Evolutionary conservation across 2,797 vertebrate genomes (phyloP), one percentile per base, ranked within the genome.

Genomic region (Orestias chungarensis): DNA sequence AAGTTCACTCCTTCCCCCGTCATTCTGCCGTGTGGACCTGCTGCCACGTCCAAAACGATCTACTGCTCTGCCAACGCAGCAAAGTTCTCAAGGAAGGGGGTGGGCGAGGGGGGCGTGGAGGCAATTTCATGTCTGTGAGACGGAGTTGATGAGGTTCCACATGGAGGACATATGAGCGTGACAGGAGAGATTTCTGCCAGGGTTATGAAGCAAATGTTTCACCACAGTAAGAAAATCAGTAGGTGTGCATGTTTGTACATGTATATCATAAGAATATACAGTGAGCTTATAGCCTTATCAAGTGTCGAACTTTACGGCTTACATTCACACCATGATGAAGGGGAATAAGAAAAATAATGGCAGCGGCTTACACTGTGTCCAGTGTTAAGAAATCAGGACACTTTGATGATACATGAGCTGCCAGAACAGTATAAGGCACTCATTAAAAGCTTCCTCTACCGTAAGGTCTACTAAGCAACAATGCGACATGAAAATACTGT

Each of bases 1-100:
- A 61, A 71, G 27, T 69, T 68, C 3, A 76, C 67, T 71, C 82
- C 75, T 74, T 64, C 78, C 61, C 31, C 40, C 68, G 25, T 79
- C 67, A 23, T 66, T 67, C 64, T 78, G 61, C 25, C 68, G 62
- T 49, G 54, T 14, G 38, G 47, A 65, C 47, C 25, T 29, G 66
- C 15, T 68, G 29, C 70, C 68, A 29, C 25, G 0, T 70, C 68
- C 64, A 68, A 73, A 69, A 71, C 11, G n/a, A 44, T 43, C 71
- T 78, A 62, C 78, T 4, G 14, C 49, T 67, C 25, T 64, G 66
- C 52, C 49, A 35, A 43, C 27, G 17, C 38, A 66, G 70, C 75
- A 74, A 82, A 68, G 23, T 71, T 82, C 67, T 57, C 14, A 2
- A 20, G 9, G n/a, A n/a, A n/a, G n/a, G n/a, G 49, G 35, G 29